phyloP scores from a whole-genome alignment of 2,888 invertebrate genomes.

The Melangyna quadrimaculata region DNA sequence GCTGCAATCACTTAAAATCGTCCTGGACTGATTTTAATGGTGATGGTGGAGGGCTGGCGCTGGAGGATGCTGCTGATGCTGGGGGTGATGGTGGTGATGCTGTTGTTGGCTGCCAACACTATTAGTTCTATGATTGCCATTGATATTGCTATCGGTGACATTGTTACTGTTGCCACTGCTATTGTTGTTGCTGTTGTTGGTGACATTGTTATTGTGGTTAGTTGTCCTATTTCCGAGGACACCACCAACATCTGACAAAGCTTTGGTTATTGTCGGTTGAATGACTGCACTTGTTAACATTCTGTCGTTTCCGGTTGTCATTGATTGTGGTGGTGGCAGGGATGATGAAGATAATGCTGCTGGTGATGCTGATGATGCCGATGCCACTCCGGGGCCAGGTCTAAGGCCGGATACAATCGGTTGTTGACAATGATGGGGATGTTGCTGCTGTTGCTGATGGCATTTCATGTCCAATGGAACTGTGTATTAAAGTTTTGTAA shows the following conservation, averaged over 20 bases:
- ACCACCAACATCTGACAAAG: constrained; percentile 73
- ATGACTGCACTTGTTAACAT: constrained; percentile 80
- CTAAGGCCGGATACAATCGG: constrained; percentile 74
- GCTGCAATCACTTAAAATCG: constrained; percentile 69
- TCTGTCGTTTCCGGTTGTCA: constrained; percentile 80
- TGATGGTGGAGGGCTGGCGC: constrained; percentile 23
- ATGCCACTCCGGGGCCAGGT: constrained; percentile 61
- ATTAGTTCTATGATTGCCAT: constrained; percentile 72
- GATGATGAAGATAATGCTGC: constrained; percentile 34
- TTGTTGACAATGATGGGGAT: constrained; percentile 74
- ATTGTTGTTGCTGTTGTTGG: constrained; percentile 37
- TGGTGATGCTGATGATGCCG: constrained; percentile 20
- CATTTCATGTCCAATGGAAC: constrained; percentile 81
- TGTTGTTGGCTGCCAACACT: constrained; percentile 65
- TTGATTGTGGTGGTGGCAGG: constrained; percentile 75
- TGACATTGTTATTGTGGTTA: constrained; percentile 73
- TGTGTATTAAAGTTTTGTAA: constrained; percentile 74
- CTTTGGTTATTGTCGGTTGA: constrained; percentile 73
- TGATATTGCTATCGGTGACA: constrained; percentile 72
- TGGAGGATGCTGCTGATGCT: constrained; percentile 56
- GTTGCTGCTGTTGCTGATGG: constrained; percentile 75
- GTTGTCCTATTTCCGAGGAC: constrained; percentile 73
- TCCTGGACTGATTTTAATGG: constrained; percentile 52
- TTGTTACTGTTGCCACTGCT: constrained; percentile 67
- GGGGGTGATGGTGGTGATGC: constrained; percentile 64